phyloP scores from a whole-genome alignment of 1,140 invertebrate genomes.

The Harpegnathos saltator region DNA sequence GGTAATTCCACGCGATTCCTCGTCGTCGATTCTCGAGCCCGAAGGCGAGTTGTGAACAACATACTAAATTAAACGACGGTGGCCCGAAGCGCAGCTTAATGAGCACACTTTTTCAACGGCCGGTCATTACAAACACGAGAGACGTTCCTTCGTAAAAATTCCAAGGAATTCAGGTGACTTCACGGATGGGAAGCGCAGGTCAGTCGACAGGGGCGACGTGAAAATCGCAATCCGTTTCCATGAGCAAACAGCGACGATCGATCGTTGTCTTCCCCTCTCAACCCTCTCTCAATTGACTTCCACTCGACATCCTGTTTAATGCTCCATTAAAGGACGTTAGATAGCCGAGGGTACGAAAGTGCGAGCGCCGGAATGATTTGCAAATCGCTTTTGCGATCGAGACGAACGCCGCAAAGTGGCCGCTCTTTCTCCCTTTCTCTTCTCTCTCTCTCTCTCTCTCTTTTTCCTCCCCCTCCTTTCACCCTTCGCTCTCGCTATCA shows the following conservation, averaged over 20 bases:
- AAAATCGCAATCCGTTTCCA: background rate
- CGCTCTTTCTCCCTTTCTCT: background rate
- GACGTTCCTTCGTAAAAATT: no score
- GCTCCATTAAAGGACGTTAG: slow-evolving; percentile 37
- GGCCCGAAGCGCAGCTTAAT: slow-evolving; percentile 2
- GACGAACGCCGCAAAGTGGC: slow-evolving; percentile 34
- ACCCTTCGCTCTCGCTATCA: background rate
- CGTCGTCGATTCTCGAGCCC: background rate
- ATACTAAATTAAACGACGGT: background rate
- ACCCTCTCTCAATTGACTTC: slow-evolving; percentile 26
- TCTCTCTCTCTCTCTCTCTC: no score
- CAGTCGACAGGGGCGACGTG: background rate
- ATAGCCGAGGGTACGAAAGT: slow-evolving; percentile 15
- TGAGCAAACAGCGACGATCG: slow-evolving; percentile 3
- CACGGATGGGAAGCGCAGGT: background rate
- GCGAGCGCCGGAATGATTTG: slow-evolving; percentile 29
- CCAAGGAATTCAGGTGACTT: background rate
- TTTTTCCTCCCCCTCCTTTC: no score
- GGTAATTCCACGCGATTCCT: background rate
- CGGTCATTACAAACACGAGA: background rate
- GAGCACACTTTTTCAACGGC: background rate
- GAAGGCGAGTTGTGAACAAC: background rate
- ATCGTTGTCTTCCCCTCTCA: background rate
- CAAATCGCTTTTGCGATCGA: slow-evolving; percentile 46
- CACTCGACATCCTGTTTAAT: slow-evolving; percentile 22